phyloP scores from a whole-genome alignment of 2,113 vertebrate species.

The Ptychochromis oligacanthus region DNA sequence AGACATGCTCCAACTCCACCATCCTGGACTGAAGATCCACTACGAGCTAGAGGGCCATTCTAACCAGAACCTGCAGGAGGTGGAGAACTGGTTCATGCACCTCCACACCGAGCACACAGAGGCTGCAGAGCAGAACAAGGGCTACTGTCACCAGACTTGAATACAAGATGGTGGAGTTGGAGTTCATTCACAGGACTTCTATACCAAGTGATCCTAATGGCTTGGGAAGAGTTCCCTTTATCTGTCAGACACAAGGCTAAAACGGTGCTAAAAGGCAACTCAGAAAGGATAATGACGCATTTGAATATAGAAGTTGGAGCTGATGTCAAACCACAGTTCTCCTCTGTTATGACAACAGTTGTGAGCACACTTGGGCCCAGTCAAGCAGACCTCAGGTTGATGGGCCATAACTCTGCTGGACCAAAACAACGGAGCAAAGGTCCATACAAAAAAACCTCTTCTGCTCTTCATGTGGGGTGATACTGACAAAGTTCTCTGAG shows the following conservation, averaged over 20 bases:
- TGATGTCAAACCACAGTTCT: conserved; percentile 32
- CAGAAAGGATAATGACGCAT: conserved; percentile 23
- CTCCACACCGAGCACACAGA: neutral
- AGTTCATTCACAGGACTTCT: neutral
- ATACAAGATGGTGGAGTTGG: neutral
- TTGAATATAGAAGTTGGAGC: conserved; percentile 25
- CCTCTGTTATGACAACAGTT: conserved; percentile 62
- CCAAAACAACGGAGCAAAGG: conserved; percentile 20
- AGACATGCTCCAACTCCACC: too few relatives aligned
- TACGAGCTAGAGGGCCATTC: neutral
- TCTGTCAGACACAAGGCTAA: neutral
- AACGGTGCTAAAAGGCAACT: conserved; percentile 18
- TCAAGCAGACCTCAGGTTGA: conserved; percentile 37
- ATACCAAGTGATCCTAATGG: neutral
- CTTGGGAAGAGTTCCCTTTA: neutral
- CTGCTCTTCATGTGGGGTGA: neutral
- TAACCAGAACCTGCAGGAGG: neutral
- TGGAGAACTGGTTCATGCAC: neutral
- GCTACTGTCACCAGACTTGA: neutral
- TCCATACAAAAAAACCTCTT: neutral
- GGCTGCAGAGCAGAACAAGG: neutral
- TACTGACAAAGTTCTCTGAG: neutral
- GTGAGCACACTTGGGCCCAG: conserved; percentile 23
- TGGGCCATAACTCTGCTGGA: conserved; percentile 49
- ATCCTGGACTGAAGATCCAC: neutral